Base-by-base conservation (phyloP, 2,113 vertebrate species). In the Ochotona princeps region DNA sequence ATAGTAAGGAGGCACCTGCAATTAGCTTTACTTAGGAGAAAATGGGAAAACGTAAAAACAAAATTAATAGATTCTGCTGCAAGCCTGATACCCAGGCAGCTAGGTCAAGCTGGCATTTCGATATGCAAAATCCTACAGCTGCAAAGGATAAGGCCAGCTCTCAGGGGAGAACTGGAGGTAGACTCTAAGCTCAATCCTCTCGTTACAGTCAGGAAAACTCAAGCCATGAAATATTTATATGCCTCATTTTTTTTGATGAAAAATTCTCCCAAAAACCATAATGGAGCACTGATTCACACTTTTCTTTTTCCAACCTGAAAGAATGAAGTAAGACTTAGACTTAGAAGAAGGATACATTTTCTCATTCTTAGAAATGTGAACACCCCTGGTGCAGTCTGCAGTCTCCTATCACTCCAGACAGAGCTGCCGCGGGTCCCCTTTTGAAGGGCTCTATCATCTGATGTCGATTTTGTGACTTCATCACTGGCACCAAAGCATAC, bases 71-170 rank as follows among this genome's bases (percentile, higher is more conserved):
- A 89, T 83, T 92, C 82, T 93, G 65, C 9, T 47, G 69, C 49
- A 61, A 60, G 25, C 23, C 70, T 95, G 92, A 70, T 89, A 92
- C 87, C 94, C 78, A 82, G 86, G 79, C 79, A 94, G 74, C 63
- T 44, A 63, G 74, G 65, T 90, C 92, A 86, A 74, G 85, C 70
- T 92, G 95, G 79, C 90, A 94, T 94, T 95, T 95, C 21, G 7
- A 93, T 75, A 94, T 72, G 95, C 90, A 96, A 96, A 96, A 44
- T 15, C 85, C 82, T 93, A 57, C 18, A 54, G 63, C 87, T 93
- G 23, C 84, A 79, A 94, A 84, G 78, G 65, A 87, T 67, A 95
- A 96, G 82, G 90, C 73, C 96, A 87, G 95, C 49, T 95, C 92
- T 89, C 95, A 54, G 54, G 83, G 75, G 89, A 89, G 15, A 49